Evolutionary conservation across 1,140 invertebrate genomes (phyloP).

Genomic region (Zaprionus africanus): DNA sequence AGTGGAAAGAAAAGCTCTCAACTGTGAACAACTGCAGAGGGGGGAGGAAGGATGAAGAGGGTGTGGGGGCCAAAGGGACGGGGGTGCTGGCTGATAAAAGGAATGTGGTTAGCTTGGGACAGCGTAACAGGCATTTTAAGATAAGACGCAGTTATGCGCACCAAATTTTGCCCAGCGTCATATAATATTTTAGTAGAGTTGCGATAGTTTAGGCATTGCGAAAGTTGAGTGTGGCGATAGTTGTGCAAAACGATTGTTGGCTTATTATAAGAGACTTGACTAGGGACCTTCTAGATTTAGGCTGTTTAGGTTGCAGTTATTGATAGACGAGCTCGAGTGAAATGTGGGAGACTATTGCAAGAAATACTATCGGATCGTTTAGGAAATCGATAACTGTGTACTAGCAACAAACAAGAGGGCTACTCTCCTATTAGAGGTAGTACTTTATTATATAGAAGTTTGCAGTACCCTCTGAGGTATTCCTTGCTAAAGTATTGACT

Average conservation of each 20-base stretch:
- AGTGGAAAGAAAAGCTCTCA: conserved; percentile 19
- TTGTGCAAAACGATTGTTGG: background rate
- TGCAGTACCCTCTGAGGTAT: background rate
- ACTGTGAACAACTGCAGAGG: conserved; percentile 20
- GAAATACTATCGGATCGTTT: background rate
- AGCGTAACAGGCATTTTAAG: conserved; percentile 14
- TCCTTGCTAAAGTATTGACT: background rate
- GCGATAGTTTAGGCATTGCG: background rate
- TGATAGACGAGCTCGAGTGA: background rate
- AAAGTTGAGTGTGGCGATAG: background rate
- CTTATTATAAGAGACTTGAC: background rate
- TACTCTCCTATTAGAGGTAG: background rate
- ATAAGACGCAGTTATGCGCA: conserved; percentile 10
- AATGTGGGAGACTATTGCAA: background rate
- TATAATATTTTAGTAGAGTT: conserved; percentile 4
- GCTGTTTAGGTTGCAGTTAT: background rate
- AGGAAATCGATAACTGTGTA: background rate
- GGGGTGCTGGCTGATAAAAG: background rate
- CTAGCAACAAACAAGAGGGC: too few species aligned
- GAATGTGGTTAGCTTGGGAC: background rate
- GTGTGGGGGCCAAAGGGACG: background rate
- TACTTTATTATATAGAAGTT: background rate
- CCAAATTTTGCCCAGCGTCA: conserved; percentile 4
- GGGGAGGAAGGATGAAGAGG: background rate
- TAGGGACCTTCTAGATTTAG: background rate